phyloP scores from a whole-genome alignment of 2,113 vertebrate species.

The Chaetorhynchus papuensis region DNA sequence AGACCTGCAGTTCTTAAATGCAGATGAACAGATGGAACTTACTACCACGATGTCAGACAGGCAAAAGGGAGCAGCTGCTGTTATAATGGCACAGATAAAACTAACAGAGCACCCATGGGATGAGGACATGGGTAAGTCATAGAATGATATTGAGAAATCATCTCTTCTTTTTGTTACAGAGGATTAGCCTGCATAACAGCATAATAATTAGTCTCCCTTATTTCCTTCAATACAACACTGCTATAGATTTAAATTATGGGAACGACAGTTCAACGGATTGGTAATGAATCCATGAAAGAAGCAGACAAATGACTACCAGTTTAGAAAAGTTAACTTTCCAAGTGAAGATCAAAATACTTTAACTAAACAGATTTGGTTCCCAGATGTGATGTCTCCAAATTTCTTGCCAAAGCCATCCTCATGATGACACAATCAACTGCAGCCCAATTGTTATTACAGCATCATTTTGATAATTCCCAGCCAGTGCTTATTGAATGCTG shows the following conservation, averaged over 20 bases:
- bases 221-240: neutral
- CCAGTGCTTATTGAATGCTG: neutral
- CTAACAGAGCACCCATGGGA: neutral
- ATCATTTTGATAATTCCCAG: neutral
- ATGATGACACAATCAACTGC: neutral
- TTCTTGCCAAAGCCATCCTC: neutral
- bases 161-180: neutral
- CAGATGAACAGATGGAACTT: neutral
- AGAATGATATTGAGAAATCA: neutral
- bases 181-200: neutral
- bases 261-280: neutral
- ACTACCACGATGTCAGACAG: neutral
- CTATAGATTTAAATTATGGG: neutral
- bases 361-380: neutral
- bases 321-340: neutral
- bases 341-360: neutral
- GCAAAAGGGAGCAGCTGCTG: neutral
- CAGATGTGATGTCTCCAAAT: neutral
- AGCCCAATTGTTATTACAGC: neutral
- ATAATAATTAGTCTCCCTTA: neutral
- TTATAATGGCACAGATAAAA: neutral
- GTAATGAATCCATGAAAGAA: neutral
- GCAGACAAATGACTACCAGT: neutral
- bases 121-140: neutral
- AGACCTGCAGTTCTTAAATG: neutral